Conservation (phyloP, 2,888 invertebrate species). For the Aleiodes alternator region DNA sequence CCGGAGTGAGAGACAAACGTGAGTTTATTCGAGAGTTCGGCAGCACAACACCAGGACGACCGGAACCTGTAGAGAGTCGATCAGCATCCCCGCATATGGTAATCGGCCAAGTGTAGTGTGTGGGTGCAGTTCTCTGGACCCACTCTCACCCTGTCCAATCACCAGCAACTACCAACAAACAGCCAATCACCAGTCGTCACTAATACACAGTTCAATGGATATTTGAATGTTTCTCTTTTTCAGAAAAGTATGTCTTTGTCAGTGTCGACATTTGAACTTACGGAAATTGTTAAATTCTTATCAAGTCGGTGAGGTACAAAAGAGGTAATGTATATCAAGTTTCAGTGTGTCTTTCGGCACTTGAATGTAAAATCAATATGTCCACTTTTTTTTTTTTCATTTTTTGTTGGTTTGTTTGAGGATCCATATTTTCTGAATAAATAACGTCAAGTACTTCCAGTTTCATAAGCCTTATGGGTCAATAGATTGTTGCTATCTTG, state of each 20-base stretch:
- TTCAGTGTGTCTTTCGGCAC: no score
- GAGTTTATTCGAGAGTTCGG: constrained; percentile 54
- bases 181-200: constrained; percentile 49
- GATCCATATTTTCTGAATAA: neutral
- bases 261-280: neutral
- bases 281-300: constrained; percentile 18
- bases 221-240: neutral
- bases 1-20: constrained; percentile 64
- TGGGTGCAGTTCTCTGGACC: constrained; percentile 68
- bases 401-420: constrained; percentile 2
- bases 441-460: constrained; percentile 3
- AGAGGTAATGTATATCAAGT: neutral
- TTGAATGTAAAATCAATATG: no score
- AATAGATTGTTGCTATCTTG: no score
- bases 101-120: constrained; percentile 67
- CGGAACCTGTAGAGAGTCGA: constrained; percentile 55
- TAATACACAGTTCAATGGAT: neutral
- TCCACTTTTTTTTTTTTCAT: no score
- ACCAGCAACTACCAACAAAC: constrained; percentile 44
- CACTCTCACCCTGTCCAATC: constrained; percentile 50
- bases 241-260: neutral
- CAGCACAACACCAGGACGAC: constrained; percentile 56
- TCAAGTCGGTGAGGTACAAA: constrained; percentile 2
- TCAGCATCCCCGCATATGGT: constrained; percentile 72
- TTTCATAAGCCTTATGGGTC: neutral